phyloP scores from a whole-genome alignment of 2,888 invertebrate genomes.

The Cryptophagus acutangulus region DNA sequence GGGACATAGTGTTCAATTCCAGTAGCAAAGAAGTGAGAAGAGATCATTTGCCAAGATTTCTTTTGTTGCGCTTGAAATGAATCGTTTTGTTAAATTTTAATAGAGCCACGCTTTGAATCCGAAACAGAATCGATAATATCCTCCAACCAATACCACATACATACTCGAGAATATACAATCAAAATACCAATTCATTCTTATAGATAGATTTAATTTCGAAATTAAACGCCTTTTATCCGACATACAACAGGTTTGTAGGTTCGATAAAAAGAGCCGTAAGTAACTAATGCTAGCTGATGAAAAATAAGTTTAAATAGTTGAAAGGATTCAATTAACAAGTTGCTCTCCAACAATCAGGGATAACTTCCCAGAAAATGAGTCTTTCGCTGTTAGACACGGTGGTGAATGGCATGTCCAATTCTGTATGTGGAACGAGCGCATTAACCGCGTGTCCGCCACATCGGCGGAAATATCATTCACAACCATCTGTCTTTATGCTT shows the following conservation, averaged over 20 bases:
- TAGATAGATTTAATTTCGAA: slow-evolving; percentile 30
- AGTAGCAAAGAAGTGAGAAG: too few relatives aligned
- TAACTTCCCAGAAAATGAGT: slow-evolving; percentile 34
- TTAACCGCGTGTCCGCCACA: not conserved
- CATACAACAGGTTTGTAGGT: slow-evolving; percentile 24
- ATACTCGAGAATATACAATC: slow-evolving; percentile 21
- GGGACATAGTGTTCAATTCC: too few relatives aligned
- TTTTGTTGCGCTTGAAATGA: slow-evolving; percentile 28
- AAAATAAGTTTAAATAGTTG: slow-evolving; percentile 25
- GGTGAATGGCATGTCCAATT: slow-evolving; percentile 21
- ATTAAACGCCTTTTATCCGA: slow-evolving; percentile 29
- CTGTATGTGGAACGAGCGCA: not conserved
- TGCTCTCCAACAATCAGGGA: slow-evolving; percentile 32
- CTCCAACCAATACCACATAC: slow-evolving; percentile 15
- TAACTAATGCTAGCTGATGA: slow-evolving; percentile 26
- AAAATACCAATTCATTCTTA: slow-evolving; percentile 24
- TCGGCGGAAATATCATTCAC: slow-evolving; percentile 10
- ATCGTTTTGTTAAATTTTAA: slow-evolving; percentile 33
- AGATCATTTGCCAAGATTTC: not conserved
- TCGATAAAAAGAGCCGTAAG: too few relatives aligned
- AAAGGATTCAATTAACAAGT: slow-evolving; percentile 38
- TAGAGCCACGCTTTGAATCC: slow-evolving; percentile 15
- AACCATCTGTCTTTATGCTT: not conserved
- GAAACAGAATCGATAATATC: too few relatives aligned
- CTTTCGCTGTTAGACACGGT: slow-evolving; percentile 18